Conservation (phyloP, 2,888 invertebrate species). For the Poecilus cupreus region DNA sequence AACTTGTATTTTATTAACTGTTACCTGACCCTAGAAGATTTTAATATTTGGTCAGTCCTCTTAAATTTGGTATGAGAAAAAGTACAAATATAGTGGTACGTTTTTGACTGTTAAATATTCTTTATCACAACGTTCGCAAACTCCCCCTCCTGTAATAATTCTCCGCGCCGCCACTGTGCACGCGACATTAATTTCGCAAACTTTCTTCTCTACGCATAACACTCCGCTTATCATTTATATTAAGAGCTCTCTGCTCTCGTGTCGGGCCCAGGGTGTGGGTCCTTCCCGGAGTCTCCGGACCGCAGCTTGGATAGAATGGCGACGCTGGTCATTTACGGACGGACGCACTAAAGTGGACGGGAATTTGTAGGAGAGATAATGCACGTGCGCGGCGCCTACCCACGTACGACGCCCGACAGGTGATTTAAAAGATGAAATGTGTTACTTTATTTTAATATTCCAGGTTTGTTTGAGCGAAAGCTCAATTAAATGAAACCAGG, state of each 20-base stretch:
- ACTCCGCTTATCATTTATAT: constrained; percentile 47
- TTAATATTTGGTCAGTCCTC: too few species aligned
- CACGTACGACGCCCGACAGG: constrained; percentile 35
- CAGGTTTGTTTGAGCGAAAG: background rate
- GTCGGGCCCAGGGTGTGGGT: too few species aligned
- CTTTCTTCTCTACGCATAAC: constrained; percentile 31
- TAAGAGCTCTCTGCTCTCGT: constrained; percentile 9
- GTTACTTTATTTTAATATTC: constrained; percentile 21
- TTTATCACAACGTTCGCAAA: too few species aligned
- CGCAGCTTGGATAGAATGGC: background rate
- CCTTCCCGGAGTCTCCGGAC: too few species aligned
- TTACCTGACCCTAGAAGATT: too few species aligned
- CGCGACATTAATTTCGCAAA: constrained; percentile 31
- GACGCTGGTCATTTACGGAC: background rate
- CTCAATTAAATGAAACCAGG: constrained; percentile 17
- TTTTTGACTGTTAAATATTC: too few species aligned
- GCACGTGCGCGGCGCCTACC: background rate
- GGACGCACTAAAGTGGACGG: constrained; percentile 36
- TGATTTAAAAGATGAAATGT: constrained; percentile 38
- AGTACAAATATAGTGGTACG: too few species aligned
- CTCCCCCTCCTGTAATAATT: constrained; percentile 22
- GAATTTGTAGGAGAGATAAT: constrained; percentile 25
- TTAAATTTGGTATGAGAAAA: too few species aligned
- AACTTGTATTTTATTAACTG: constrained; percentile 7
- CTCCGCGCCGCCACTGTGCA: constrained; percentile 21